These are phyloP conservation scores for Morus bassanus DNA, from an alignment of 2,797 vertebrate species.

Conservation along the genomic window DNA sequence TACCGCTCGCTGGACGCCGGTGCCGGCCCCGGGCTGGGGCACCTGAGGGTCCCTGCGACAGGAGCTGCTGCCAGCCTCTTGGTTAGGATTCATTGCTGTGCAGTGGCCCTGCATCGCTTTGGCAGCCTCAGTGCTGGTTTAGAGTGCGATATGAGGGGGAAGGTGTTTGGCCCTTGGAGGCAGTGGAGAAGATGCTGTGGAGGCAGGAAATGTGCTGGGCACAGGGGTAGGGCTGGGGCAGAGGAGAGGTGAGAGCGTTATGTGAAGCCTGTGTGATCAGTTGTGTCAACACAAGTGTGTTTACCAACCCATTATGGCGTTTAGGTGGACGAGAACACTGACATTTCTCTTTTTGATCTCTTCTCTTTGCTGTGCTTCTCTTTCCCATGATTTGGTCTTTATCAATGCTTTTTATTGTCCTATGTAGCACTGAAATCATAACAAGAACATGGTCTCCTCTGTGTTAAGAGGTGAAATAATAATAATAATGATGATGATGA, in stretches of 20 bases:
- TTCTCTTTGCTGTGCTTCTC: neutral
- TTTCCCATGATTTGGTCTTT: neutral
- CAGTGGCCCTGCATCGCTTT: accelerated
- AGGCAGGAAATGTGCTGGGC: neutral
- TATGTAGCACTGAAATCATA: neutral
- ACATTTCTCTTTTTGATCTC: neutral
- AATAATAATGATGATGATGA: too few relatives aligned
- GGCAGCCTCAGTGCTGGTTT: neutral
- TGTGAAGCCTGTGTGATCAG: neutral
- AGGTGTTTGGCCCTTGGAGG: neutral
- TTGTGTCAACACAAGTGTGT: neutral
- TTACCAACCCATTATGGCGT: accelerated
- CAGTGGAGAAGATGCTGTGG: neutral
- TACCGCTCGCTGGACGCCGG: neutral
- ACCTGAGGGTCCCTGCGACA: neutral
- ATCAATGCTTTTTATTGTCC: neutral
- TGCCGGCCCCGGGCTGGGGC: accelerated
- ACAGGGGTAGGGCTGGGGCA: neutral
- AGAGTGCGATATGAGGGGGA: neutral
- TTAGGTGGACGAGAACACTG: neutral
- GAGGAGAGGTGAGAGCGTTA: neutral
- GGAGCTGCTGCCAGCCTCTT: neutral
- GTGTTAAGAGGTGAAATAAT: neutral
- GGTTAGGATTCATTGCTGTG: neutral
- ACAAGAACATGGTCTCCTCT: neutral